These are phyloP conservation scores for Arrhamphus sclerolepis DNA, from an alignment of 2,797 vertebrate species.

Conservation along the genomic window DNA sequence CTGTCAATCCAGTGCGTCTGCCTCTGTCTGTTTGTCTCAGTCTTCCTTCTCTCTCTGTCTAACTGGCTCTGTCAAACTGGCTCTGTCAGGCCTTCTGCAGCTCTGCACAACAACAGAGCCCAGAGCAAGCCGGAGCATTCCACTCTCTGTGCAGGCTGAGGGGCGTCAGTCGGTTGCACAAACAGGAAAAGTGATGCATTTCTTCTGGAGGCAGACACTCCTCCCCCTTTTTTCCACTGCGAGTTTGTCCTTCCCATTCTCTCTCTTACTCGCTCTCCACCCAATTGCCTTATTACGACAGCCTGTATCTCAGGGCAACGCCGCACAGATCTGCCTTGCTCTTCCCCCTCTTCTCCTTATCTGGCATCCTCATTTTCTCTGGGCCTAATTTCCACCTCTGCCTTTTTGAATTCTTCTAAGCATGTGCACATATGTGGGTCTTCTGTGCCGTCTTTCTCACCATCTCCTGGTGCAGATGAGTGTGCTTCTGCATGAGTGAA, in stretches of 20 bases:
- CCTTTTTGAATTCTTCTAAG: constrained; percentile 34
- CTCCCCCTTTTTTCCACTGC: constrained; percentile 39
- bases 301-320: constrained; percentile 83
- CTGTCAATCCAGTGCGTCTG: constrained; percentile 55
- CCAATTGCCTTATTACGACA: constrained; percentile 80
- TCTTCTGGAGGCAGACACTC: constrained; percentile 48
- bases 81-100: constrained; percentile 81
- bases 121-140: constrained; percentile 77
- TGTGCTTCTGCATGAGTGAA: constrained; percentile 70
- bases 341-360: constrained; percentile 16
- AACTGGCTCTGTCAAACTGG: constrained; percentile 70
- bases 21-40: constrained; percentile 43
- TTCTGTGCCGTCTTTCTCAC: constrained; percentile 24
- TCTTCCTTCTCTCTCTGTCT: constrained; percentile 46
- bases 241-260: constrained; percentile 42
- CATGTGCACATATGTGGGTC: constrained; percentile 5
- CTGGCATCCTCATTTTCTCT: constrained; percentile 42
- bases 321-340: constrained; percentile 60
- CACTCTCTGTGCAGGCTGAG: constrained; percentile 67
- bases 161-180: constrained; percentile 61
- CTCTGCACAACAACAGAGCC: constrained; percentile 87
- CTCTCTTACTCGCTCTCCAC: constrained; percentile 43
- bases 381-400: constrained; percentile 49
- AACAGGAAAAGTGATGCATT: constrained; percentile 50
- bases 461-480: constrained; percentile 71